phyloP scores from a whole-genome alignment of 2,888 invertebrate genomes.

The Pachydiplax longipennis region DNA sequence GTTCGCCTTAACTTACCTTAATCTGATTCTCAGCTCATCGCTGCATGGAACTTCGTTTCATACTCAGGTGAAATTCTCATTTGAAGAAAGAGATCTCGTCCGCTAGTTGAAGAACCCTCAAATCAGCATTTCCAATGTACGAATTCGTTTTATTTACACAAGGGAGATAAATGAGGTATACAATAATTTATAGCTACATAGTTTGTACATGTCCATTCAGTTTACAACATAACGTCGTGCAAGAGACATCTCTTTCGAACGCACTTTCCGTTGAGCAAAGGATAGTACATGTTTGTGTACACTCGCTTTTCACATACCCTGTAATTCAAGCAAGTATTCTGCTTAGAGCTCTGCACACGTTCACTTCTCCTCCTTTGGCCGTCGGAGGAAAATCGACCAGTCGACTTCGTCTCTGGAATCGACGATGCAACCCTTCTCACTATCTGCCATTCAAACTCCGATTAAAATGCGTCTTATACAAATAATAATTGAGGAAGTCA shows the following conservation, averaged over 20 bases:
- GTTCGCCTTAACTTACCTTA: no score
- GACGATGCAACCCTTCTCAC: no score
- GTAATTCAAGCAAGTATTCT: not conserved
- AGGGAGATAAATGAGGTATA: conserved; percentile 41
- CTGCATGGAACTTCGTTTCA: no score
- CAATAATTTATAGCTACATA: conserved; percentile 41
- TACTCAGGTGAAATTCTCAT: no score
- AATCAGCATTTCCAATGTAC: not conserved
- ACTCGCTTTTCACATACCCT: conserved; percentile 21
- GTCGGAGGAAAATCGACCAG: no score
- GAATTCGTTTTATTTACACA: conserved; percentile 32
- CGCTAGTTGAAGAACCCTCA: no score
- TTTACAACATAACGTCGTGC: conserved; percentile 14
- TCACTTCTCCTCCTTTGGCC: not conserved
- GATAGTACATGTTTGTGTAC: not conserved
- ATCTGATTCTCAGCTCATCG: no score
- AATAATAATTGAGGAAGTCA: no score
- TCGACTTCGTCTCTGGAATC: no score
- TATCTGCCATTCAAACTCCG: no score
- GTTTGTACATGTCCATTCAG: conserved; percentile 28
- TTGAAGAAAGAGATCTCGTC: no score
- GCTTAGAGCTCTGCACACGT: not conserved
- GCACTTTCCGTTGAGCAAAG: conserved; percentile 20
- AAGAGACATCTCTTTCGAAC: conserved; percentile 1
- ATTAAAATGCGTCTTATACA: no score